Conservation (phyloP, 2,113 vertebrate species). For the Coptodon bakossiorum region DNA sequence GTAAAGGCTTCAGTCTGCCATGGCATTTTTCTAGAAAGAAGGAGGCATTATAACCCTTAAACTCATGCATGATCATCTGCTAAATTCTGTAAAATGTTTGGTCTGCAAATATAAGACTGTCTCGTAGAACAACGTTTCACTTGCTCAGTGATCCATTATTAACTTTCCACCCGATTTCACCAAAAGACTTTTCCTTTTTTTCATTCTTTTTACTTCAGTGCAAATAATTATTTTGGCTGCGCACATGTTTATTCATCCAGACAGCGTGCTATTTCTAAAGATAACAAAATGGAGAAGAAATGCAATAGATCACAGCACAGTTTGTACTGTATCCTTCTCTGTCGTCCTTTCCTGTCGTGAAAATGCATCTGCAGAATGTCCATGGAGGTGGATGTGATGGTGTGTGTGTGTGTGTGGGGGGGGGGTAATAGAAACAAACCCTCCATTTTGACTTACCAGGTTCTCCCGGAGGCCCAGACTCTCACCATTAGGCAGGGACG, state of each 20-base stretch:
- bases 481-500: slow-evolving; percentile 90
- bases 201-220: not conserved
- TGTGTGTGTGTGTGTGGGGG: no score
- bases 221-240: not conserved
- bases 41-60: not conserved
- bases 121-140: not conserved
- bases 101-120: not conserved
- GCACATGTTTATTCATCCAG: not conserved
- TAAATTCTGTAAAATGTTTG: not conserved
- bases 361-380: not conserved
- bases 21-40: not conserved
- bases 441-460: slow-evolving; percentile 66
- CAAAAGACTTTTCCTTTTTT: not conserved
- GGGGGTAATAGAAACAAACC: not conserved
- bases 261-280: not conserved
- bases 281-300: not conserved
- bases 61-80: not conserved
- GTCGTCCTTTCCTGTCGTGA: not conserved
- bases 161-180: not conserved
- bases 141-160: not conserved
- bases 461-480: slow-evolving; percentile 79
- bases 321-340: not conserved
- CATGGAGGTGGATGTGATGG: no score
- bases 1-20: not conserved
- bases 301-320: not conserved